phyloP scores from a whole-genome alignment of 2,888 invertebrate genomes.

The Clunio marinus region DNA sequence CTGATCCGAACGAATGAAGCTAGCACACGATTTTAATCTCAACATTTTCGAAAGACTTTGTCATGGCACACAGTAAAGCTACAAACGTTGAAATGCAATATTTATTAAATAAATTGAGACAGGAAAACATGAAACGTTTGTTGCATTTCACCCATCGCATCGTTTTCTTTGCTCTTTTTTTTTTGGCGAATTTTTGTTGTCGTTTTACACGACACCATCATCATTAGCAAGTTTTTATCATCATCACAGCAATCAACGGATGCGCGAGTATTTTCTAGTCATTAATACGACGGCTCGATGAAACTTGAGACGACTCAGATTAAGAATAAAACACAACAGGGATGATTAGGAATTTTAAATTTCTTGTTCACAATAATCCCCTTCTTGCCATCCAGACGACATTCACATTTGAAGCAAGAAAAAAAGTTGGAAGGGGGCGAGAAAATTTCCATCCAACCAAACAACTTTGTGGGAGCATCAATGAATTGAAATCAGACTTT shows the following conservation, averaged over 20 bases:
- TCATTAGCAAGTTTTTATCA: too few species aligned
- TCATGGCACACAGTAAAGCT: slow-evolving; percentile 3
- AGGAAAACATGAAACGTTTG: slow-evolving; percentile 22
- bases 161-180: slow-evolving; percentile 16
- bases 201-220: too few species aligned
- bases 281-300: background rate
- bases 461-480: background rate
- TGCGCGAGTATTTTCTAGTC: too few species aligned
- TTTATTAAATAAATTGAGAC: slow-evolving; percentile 38
- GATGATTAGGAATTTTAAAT: too few species aligned
- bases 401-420: too few species aligned
- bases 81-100: slow-evolving; percentile 36
- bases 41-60: background rate
- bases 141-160: slow-evolving; percentile 23
- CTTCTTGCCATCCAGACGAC: background rate
- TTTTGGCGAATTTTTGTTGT: background rate
- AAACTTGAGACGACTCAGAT: background rate
- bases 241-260: too few species aligned
- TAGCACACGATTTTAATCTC: background rate
- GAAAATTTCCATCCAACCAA: background rate
- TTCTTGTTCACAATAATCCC: background rate
- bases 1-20: background rate
- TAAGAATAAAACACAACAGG: background rate
- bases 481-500: background rate
- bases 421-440: background rate